Evolutionary conservation across 2,888 invertebrate genomes (phyloP), one percentile per base, ranked within the genome.

Genomic region (Drosophila pullipes): DNA sequence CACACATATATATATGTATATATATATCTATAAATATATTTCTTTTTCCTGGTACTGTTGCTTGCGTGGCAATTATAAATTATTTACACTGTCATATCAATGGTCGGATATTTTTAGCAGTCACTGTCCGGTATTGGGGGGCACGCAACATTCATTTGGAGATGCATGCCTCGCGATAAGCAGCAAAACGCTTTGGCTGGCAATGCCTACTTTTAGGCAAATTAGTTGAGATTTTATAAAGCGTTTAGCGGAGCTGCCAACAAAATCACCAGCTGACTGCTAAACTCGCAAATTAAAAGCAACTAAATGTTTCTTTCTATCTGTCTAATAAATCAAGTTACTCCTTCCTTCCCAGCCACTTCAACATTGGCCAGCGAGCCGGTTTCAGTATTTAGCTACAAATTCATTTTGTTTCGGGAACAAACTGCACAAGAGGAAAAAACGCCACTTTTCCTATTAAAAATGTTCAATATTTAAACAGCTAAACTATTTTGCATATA

Each of bases 121-220:
- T 11, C 18, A 31, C 30, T 37, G 65, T 35, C 37, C 54, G 25
- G n/a, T 57, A 10, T 22, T n/a, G 28, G 39, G 28, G 41, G 6
- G 28, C 90, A 91, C 85, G 91, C 90, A 82, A 89, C 72, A 75
- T 75, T 85, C 75, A 88, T 91, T 91, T 82, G 82, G 90, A 90
- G 91, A 90, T 90, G 89, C 89, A 90, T 78, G 85, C 74, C 66
- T 67, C 72, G 37, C 79, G 88, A 85, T 88, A 83, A 81, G 67
- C 52, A 18, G 52, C 30, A 25, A 57, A 60, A 55, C 64, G 55
- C 30, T 62, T 70, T 70, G 28, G 74, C 64, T 25, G 25, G 9
- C 47, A 71, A 71, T 78, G 88, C 78, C 81, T 81, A 84, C 84
- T 84, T 84, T 89, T 75, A 86, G 84, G 86, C 84, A 86, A 89